Evolutionary conservation across 1,140 invertebrate genomes (phyloP).

Genomic region (Contarinia nasturtii): DNA sequence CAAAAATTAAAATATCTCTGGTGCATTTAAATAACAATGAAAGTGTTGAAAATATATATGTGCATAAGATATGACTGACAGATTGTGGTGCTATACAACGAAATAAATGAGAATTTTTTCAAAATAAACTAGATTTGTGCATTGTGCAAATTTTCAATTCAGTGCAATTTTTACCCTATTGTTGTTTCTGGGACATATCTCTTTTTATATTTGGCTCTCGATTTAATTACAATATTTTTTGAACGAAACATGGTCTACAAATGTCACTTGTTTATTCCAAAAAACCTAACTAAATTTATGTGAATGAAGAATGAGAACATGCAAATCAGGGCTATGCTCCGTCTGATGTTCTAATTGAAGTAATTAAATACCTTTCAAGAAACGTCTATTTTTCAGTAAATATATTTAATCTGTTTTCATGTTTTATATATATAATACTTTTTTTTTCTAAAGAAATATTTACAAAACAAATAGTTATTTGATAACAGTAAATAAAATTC

Average conservation of each 20-base stretch:
- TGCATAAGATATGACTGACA: not conserved
- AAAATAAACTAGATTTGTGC: not conserved
- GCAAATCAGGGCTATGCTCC: too few relatives aligned
- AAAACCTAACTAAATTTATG: too few relatives aligned
- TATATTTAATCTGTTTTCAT: too few relatives aligned
- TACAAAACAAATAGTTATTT: slow-evolving; percentile 2
- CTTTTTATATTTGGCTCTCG: not conserved
- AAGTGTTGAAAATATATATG: not conserved
- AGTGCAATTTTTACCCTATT: not conserved
- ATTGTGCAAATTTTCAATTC: not conserved
- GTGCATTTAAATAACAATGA: not conserved
- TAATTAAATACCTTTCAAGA: too few relatives aligned
- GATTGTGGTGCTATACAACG: not conserved
- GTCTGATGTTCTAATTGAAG: too few relatives aligned
- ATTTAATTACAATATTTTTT: not conserved
- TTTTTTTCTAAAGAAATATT: not conserved
- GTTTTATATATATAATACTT: not conserved
- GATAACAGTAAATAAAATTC: not conserved
- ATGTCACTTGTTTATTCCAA: not conserved
- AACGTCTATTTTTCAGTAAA: too few relatives aligned
- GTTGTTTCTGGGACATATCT: not conserved
- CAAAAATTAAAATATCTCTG: not conserved
- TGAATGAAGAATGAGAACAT: too few relatives aligned
- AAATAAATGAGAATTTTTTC: not conserved
- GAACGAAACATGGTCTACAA: not conserved